These are phyloP conservation scores for Lathamus discolor DNA, from an alignment of 2,113 vertebrate species.

Conservation along the genomic window DNA sequence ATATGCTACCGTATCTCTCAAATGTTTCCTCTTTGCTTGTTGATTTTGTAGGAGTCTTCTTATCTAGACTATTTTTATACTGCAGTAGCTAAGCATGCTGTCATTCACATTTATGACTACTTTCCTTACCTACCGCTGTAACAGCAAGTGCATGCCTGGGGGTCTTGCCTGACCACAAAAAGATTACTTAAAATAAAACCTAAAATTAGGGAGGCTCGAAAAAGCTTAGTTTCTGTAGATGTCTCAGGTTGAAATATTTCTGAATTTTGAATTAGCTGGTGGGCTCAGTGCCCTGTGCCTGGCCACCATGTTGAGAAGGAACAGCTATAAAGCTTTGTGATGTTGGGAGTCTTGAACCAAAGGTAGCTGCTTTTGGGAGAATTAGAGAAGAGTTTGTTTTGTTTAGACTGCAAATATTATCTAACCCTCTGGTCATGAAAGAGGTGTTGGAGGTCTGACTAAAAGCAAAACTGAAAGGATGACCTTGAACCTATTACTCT, in stretches of 20 bases:
- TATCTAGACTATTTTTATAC: slow-evolving; percentile 7
- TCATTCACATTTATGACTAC: not conserved
- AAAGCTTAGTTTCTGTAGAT: not conserved
- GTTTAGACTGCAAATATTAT: not conserved
- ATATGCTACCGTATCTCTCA: not conserved
- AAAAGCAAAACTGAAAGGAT: not conserved
- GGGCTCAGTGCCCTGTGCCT: not conserved
- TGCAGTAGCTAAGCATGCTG: not conserved
- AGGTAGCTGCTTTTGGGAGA: not conserved
- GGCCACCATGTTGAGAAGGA: not conserved
- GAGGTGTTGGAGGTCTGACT: not conserved
- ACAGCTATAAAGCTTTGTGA: not conserved
- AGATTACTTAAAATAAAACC: not conserved
- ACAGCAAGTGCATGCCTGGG: slow-evolving; percentile 6
- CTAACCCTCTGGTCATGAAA: not conserved
- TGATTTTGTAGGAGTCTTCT: not conserved
- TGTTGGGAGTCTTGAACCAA: not conserved
- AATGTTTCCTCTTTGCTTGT: not conserved
- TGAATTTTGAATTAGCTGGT: not conserved
- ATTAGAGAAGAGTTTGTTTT: not conserved
- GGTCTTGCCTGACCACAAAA: not conserved
- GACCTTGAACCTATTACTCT: not conserved
- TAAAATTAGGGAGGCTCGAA: not conserved
- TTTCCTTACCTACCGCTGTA: not conserved
- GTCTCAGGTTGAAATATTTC: not conserved